Evolutionary conservation across 2,113 vertebrate genomes (phyloP).

Genomic region (Picathartes gymnocephalus): DNA sequence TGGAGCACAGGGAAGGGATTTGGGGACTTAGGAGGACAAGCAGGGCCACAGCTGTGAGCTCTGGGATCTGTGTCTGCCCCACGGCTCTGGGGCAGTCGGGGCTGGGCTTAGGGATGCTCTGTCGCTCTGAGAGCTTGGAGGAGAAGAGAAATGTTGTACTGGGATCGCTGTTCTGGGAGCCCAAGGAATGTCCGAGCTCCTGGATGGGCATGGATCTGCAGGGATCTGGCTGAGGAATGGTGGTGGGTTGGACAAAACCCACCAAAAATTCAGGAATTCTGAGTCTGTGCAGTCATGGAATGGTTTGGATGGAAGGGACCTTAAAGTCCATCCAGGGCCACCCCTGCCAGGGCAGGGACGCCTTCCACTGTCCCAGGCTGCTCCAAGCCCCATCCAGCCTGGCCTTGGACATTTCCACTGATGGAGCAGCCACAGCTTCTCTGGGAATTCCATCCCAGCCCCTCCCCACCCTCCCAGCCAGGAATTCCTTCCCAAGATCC

Average conservation of each 20-base stretch:
- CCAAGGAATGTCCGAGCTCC: not conserved
- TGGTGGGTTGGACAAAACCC: not conserved
- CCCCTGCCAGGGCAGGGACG: not conserved
- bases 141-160: not conserved
- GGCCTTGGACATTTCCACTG: fast-evolving
- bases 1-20: not conserved
- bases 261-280: not conserved
- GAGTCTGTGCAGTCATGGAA: not conserved
- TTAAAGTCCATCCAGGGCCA: not conserved
- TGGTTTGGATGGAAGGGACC: not conserved
- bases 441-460: not conserved
- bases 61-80: not conserved
- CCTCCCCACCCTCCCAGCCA: not conserved
- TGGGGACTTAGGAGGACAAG: not conserved
- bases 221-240: not conserved
- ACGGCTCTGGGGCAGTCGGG: not conserved
- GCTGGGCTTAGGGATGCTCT: not conserved
- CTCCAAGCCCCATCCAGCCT: not conserved
- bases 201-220: not conserved
- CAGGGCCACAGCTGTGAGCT: not conserved
- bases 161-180: not conserved
- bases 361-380: fast-evolving
- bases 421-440: not conserved
- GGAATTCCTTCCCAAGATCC: not conserved
- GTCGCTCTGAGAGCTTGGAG: not conserved